A percentile compares a stretch with the other conserved stretches of the same genome.
Evolutionary conservation across 2,797 vertebrate species (phyloP).

Genomic region (Taenioides sp.): DNA sequence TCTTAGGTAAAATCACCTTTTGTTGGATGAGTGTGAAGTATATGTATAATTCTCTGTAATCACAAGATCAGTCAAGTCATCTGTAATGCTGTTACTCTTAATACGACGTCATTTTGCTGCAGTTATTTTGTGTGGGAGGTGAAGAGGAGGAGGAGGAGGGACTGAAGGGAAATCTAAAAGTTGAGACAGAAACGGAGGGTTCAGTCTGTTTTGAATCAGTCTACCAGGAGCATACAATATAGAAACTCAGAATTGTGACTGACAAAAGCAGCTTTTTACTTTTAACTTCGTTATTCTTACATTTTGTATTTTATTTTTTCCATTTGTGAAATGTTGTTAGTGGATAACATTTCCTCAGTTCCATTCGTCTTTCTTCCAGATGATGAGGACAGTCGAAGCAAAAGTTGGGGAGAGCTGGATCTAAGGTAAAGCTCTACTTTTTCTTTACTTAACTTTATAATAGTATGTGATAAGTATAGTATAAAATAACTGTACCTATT

Average conservation of each 20-base stretch:
- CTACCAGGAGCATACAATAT: neutral
- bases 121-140: conserved; percentile 43
- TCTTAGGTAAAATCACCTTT: no score
- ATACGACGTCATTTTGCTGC: conserved; percentile 51
- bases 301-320: neutral
- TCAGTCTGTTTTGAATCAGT: conserved; percentile 21
- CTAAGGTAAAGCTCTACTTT: conserved; percentile 62
- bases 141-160: conserved; percentile 22
- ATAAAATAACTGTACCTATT: no score
- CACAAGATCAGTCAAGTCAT: neutral
- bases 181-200: conserved; percentile 25
- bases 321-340: conserved; percentile 32
- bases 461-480: no score
- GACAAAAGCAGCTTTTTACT: neutral
- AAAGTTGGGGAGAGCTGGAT: conserved; percentile 72
- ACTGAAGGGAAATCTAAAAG: conserved; percentile 3
- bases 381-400: conserved; percentile 59
- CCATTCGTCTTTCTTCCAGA: conserved; percentile 66
- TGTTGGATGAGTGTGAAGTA: no score
- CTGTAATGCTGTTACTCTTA: neutral
- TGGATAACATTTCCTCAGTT: conserved; percentile 32
- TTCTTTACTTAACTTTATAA: neutral
- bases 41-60: neutral
- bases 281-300: neutral
- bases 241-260: neutral